A percentile compares a stretch with the other conserved stretches of the same genome.
phyloP scores from a whole-genome alignment of 2,113 vertebrate species.

The Chaenocephalus aceratus region DNA sequence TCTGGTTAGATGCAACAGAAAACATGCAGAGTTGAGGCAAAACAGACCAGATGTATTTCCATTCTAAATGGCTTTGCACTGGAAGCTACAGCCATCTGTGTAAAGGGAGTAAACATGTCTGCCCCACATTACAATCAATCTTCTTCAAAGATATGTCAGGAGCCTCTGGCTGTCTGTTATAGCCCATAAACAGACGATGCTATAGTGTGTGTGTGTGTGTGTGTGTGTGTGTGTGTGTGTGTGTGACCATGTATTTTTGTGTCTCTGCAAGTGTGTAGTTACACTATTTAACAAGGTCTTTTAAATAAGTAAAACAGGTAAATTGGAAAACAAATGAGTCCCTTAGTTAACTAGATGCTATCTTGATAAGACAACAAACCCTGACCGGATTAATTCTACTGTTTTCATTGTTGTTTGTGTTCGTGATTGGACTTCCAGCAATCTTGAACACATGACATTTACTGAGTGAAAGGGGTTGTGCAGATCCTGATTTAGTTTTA shows the following conservation, averaged over 20 bases:
- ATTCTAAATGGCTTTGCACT: constrained; percentile 32
- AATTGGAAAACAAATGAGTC: constrained; percentile 40
- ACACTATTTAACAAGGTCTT: constrained; percentile 41
- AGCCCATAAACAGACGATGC: constrained; percentile 34
- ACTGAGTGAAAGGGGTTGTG: background rate
- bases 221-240: background rate
- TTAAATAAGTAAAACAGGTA: constrained; percentile 60
- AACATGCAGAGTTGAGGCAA: background rate
- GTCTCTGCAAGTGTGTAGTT: constrained; percentile 31
- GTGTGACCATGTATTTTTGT: constrained; percentile 16
- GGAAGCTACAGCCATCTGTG: constrained; percentile 44
- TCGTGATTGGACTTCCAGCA: constrained; percentile 3
- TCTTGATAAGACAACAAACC: constrained; percentile 15
- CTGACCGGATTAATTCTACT: background rate
- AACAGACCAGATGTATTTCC: constrained; percentile 13
- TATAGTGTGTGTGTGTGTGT: constrained; percentile 7
- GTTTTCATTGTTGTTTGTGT: constrained; percentile 8
- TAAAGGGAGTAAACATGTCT: constrained; percentile 41
- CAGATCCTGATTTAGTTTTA: background rate
- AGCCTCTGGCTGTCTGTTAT: constrained; percentile 33
- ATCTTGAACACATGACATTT: constrained; percentile 15
- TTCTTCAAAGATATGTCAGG: constrained; percentile 65
- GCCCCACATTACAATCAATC: constrained; percentile 47
- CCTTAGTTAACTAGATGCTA: constrained; percentile 14
- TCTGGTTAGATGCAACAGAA: constrained; percentile 8